Evolutionary conservation across 2,888 invertebrate genomes (phyloP), one percentile per base, ranked within the genome.

Genomic region (Heteromyza rotundicornis): DNA sequence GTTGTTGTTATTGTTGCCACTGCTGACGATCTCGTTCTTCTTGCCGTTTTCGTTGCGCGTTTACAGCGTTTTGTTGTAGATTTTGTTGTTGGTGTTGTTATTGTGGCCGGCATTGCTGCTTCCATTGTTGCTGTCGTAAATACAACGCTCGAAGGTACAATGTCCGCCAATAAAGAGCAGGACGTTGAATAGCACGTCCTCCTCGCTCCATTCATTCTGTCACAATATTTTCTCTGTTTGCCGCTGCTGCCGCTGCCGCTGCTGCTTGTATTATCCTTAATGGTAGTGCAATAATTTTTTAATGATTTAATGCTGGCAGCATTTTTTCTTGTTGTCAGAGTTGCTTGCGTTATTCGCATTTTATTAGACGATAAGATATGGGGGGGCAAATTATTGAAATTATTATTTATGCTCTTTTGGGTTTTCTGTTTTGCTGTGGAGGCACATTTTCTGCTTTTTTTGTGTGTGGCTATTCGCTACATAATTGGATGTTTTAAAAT

Each of bases 41-140:
- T 47, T 71, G 68, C 63, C 70, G 54, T 66, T 68, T n/a, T 64
- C 58, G 67, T 68, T 68, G 66, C 65, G 54, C 59, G 55, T 61
- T 68, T 53, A 56, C 64, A 64, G 64, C 64, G 68, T 64, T 71
- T 63, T 40, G 20, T 44, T 51, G 36, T 24, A 50, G 57, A 14
- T 36, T 24, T 19, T 20, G 52, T 49, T 51, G 44, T 44, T 53
- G 36, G 55, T 58, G 57, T n/a, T n/a, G n/a, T n/a, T n/a, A n/a
- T n/a, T n/a, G n/a, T n/a, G n/a, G n/a, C n/a, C n/a, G n/a, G n/a
- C n/a, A n/a, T 49, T 57, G 60, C 60, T 36, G 50, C 17, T 49
- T 20, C 16, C 51, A 14, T 20, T 55, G 20, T 12, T 35, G 51
- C 14, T 36, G 51, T 17, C 40, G 27, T 20, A 47, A 47, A 47